phyloP scores from a whole-genome alignment of 1,140 invertebrate species.

The Andrena cerasifolii region DNA sequence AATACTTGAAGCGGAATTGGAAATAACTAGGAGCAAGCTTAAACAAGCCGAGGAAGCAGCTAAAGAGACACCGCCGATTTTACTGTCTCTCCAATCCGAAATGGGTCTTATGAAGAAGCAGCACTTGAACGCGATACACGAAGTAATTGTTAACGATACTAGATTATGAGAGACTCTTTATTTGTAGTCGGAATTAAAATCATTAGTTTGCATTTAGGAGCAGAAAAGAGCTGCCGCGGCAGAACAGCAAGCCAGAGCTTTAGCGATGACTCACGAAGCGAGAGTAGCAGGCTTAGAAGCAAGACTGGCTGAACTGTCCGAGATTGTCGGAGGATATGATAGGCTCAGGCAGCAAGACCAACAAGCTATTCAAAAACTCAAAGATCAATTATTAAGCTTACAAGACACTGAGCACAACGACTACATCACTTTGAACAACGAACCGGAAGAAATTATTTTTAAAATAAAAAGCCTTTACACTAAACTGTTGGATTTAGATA shows the following conservation, averaged over 20 bases:
- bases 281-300: conserved; percentile 90
- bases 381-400: conserved; percentile 81
- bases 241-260: conserved; percentile 86
- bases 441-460: conserved; percentile 71
- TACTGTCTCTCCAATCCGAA: conserved; percentile 88
- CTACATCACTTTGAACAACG: conserved; percentile 63
- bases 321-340: conserved; percentile 91
- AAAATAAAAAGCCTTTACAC: conserved; percentile 75
- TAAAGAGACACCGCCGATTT: conserved; percentile 85
- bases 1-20: conserved; percentile 85
- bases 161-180: neutral
- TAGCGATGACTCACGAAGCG: conserved; percentile 88
- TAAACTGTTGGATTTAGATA: conserved; percentile 74
- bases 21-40: conserved; percentile 85
- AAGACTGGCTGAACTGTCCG: conserved; percentile 90
- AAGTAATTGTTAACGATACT: conserved; percentile 76
- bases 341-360: conserved; percentile 88
- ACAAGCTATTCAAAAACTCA: conserved; percentile 88
- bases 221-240: conserved; percentile 86
- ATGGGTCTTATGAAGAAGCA: conserved; percentile 88
- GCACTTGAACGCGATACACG: conserved; percentile 85
- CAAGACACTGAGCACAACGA: conserved; percentile 77
- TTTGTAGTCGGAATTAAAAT: conserved; percentile 29
- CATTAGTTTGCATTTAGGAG: conserved; percentile 80
- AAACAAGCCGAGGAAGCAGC: conserved; percentile 84